Percentiles rank a stretch among this genome's conserved stretches.
phyloP scores from a whole-genome alignment of 2,888 invertebrate genomes.

The Lycocerus yunnanus region DNA sequence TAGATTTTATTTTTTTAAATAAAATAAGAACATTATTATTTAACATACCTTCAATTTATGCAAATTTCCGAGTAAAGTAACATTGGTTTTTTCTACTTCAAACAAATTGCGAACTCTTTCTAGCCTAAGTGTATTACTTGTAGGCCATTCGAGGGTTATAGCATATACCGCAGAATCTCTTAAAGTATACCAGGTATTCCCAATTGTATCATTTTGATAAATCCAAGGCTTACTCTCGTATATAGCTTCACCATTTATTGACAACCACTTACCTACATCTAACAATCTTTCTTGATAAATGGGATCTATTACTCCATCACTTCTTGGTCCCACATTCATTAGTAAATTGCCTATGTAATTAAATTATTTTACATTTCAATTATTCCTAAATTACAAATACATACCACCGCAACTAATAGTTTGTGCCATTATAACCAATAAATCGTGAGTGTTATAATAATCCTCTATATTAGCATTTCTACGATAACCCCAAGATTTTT shows the following conservation, averaged over 20 bases:
- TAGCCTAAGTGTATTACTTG: constrained; percentile 56
- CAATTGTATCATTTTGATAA: constrained; percentile 81
- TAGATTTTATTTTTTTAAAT: too few species aligned
- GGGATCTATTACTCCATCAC: constrained; percentile 77
- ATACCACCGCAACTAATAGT: constrained; percentile 81
- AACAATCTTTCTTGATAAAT: constrained; percentile 80
- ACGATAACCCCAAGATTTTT: constrained; percentile 79
- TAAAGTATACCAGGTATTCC: constrained; percentile 53
- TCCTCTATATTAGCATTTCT: constrained; percentile 68
- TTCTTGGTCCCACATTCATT: constrained; percentile 82
- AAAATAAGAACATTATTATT: neutral
- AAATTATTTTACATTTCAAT: constrained; percentile 2
- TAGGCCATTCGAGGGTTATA: constrained; percentile 72
- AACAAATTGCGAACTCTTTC: constrained; percentile 51
- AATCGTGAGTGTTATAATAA: constrained; percentile 65
- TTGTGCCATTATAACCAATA: constrained; percentile 68
- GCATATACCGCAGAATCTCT: constrained; percentile 63
- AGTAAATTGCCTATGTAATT: constrained; percentile 64
- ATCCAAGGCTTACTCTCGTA: constrained; percentile 75
- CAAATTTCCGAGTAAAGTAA: constrained; percentile 61
- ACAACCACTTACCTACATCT: constrained; percentile 75
- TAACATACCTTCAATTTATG: constrained; percentile 42
- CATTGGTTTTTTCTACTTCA: constrained; percentile 41
- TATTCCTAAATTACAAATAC: neutral
- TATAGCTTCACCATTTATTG: constrained; percentile 81